Evolutionary conservation across 2,797 vertebrate genomes (phyloP), one percentile per base, ranked within the genome.

Genomic region (Vultur gryphus): DNA sequence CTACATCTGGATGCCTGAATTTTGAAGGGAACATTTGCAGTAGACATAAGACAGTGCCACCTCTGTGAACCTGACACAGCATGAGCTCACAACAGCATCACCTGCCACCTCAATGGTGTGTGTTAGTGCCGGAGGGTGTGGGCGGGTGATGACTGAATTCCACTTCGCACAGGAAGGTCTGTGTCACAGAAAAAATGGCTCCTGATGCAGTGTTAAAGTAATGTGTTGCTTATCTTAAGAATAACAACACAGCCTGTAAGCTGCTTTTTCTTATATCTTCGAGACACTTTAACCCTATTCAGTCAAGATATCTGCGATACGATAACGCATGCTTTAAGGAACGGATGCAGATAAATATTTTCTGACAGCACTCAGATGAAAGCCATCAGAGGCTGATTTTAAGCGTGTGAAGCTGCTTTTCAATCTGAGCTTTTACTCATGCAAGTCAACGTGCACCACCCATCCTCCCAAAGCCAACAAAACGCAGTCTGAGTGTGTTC

Each of bases 391-490:
- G 9, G 19, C 20, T 13, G 54, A 46, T 62, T 78, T 52, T 31
- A 62, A 62, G 26, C 1, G 0, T 6, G 10, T 16, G 33, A 83
- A n/a, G 16, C 28, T 59, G 18, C 41, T 78, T 67, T 54, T 85
- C 51, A n/a, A 5, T 4, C 31, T 24, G 24, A 39, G n/a, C 35
- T 62, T 82, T 51, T 29, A 58, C n/a, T 71, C 54, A 13, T 25
- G 16, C 12, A 41, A 46, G 69, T 25, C 35, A 19, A 16, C 0
- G 0, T 6, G 10, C 39, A 44, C 44, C 29, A 46, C 57, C 39
- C 49, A 14, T 31, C 43, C 51, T 84, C 44, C 49, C 28, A 52
- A 58, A 46, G 51, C 41, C 69, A 59, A 44, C 12, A 9, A 66
- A 55, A 65, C 0, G 7, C 29, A 28, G 44, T 23, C 58, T 1